Evolutionary conservation across 2,113 vertebrate genomes (phyloP).

Genomic region (Limanda limanda): DNA sequence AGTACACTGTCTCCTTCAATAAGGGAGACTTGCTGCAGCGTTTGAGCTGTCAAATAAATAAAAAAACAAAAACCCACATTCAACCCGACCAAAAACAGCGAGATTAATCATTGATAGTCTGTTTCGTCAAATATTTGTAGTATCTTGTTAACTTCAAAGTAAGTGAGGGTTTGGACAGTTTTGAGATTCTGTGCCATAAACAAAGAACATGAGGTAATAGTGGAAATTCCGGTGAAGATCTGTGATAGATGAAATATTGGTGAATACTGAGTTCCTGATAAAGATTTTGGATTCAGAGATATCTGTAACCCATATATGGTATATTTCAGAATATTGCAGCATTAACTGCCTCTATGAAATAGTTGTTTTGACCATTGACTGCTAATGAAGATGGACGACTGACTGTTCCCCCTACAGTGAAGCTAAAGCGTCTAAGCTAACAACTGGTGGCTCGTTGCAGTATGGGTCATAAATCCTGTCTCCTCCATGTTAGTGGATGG

Average conservation of each 20-base stretch:
- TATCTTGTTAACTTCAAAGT: background rate
- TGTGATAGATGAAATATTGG: background rate
- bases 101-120: background rate
- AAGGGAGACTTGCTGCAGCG: background rate
- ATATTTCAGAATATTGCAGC: background rate
- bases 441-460: too few species aligned
- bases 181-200: background rate
- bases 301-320: background rate
- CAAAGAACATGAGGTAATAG: background rate
- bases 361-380: too few species aligned
- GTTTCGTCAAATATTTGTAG: background rate
- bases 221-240: background rate
- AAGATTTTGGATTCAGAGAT: too few species aligned
- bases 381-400: too few species aligned
- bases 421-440: too few species aligned
- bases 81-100: background rate
- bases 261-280: too few species aligned
- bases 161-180: background rate
- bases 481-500: background rate
- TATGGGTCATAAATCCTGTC: background rate
- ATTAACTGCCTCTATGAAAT: background rate
- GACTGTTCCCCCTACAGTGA: too few species aligned
- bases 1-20: slow-evolving; percentile 20
- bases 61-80: background rate
- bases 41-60: slow-evolving; percentile 27